phyloP scores from a whole-genome alignment of 1,140 invertebrate species.

The Centruroides sculpturatus region DNA sequence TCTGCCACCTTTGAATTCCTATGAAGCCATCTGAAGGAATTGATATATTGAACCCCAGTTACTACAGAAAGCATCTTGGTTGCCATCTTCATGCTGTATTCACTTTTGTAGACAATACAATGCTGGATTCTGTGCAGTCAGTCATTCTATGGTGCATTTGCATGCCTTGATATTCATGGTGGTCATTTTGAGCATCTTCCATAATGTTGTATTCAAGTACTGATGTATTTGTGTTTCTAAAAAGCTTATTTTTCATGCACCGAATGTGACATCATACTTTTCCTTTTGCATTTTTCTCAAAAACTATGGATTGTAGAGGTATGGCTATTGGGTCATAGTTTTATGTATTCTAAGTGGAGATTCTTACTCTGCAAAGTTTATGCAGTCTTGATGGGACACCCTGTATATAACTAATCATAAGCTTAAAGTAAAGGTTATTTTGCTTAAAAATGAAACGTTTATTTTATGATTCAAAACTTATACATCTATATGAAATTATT shows the following conservation, averaged over 20 bases:
- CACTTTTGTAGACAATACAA: neutral
- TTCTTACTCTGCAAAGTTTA: no score
- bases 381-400: no score
- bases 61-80: neutral
- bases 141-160: neutral
- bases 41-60: neutral
- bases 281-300: neutral
- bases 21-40: constrained; percentile 19
- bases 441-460: no score
- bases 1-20: constrained; percentile 27
- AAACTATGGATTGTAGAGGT: neutral
- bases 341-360: no score
- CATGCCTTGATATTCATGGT: neutral
- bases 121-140: neutral
- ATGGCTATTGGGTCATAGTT: no score
- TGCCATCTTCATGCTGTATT: neutral
- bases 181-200: neutral
- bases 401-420: no score
- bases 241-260: neutral
- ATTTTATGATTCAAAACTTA: no score
- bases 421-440: no score
- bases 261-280: neutral
- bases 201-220: neutral
- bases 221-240: neutral
- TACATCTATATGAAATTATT: no score